Percentiles rank a stretch among this genome's conserved stretches.
Evolutionary conservation across 2,888 invertebrate genomes (phyloP).

Genomic region (Adineta ricciae): DNA sequence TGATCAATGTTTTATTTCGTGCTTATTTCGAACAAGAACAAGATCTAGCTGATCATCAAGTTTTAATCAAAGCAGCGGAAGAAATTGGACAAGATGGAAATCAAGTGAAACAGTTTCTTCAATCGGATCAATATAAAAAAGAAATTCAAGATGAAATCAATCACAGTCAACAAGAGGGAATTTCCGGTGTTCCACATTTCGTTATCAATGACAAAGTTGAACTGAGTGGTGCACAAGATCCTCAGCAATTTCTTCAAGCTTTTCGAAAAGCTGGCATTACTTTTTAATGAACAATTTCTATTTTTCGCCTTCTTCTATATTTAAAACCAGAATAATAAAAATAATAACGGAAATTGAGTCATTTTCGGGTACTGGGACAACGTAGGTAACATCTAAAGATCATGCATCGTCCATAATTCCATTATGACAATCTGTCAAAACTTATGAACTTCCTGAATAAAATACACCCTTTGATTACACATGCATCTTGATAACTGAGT

Average conservation of each 20-base stretch:
- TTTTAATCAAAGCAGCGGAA: neutral
- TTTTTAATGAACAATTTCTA: neutral
- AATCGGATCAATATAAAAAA: no score
- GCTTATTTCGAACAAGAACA: slow-evolving; percentile 6
- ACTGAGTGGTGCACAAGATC: neutral
- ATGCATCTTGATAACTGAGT: no score
- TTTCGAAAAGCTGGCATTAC: neutral
- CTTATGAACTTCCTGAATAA: no score
- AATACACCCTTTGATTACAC: no score
- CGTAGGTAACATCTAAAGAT: no score
- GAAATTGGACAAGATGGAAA: neutral
- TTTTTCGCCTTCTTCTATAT: neutral
- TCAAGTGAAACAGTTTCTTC: neutral
- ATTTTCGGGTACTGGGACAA: slow-evolving; percentile 65
- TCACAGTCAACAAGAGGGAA: no score
- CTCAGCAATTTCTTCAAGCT: neutral
- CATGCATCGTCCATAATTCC: no score
- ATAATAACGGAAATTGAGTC: slow-evolving; percentile 23
- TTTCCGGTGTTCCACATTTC: neutral
- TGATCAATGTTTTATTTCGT: neutral
- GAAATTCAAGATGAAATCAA: no score
- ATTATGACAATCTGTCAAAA: no score
- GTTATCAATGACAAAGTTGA: neutral
- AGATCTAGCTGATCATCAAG: neutral
- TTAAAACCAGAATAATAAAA: neutral